phyloP scores from a whole-genome alignment of 2,797 vertebrate genomes.

The Alosa sapidissima region DNA sequence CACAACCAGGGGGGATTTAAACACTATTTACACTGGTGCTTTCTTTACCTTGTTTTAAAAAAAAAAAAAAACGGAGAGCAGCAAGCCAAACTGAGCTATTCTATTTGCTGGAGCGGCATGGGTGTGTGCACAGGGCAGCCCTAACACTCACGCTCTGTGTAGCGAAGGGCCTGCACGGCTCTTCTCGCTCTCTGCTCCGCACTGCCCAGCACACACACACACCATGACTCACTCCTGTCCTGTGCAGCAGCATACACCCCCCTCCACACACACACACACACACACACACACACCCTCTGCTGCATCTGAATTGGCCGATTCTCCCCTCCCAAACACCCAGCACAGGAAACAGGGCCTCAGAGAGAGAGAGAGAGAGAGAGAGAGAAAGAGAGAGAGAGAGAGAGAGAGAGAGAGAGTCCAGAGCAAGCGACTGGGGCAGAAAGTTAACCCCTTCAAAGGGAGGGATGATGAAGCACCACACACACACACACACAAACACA shows the following conservation, averaged over 20 bases:
- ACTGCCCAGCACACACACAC: neutral
- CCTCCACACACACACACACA: conserved; percentile 35
- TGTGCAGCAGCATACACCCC: neutral
- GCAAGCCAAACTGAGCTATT: neutral
- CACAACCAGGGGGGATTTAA: too few relatives aligned
- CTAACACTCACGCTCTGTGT: too few relatives aligned
- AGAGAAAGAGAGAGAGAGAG: too few relatives aligned
- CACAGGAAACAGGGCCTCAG: conserved; percentile 47
- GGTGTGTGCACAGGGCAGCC: neutral
- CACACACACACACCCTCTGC: conserved; percentile 30
- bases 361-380: neutral
- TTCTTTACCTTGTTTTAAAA: neutral
- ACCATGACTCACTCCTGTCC: conserved; percentile 26
- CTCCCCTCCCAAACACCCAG: conserved; percentile 35
- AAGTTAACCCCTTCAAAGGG: neutral
- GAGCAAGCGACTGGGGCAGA: neutral
- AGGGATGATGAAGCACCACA: too few relatives aligned
- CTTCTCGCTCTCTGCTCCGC: too few relatives aligned
- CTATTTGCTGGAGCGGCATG: neutral
- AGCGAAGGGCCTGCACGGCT: too few relatives aligned
- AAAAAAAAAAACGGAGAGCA: neutral
- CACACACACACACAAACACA: conserved; percentile 13
- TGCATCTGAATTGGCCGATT: conserved; percentile 32
- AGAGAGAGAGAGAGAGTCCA: neutral
- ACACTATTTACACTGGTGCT: neutral